These are phyloP conservation scores for Tokudaia tokunoshimensis DNA, from an alignment of 2,797 vertebrate genomes.

Conservation along the genomic window DNA sequence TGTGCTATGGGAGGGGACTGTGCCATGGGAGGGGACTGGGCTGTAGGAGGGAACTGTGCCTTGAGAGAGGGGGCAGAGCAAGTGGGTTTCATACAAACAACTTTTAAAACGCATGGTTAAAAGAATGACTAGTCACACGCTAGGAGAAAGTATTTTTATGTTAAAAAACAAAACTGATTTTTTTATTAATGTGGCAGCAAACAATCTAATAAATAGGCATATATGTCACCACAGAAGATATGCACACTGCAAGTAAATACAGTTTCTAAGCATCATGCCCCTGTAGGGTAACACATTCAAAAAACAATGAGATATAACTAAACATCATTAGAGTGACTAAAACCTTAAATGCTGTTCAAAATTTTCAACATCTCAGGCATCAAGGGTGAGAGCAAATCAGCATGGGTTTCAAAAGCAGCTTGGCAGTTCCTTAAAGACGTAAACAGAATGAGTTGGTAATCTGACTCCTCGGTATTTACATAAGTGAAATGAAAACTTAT, in stretches of 20 bases:
- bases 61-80: neutral
- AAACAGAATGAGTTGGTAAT: conserved; percentile 13
- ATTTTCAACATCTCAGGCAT: neutral
- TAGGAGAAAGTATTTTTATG: neutral
- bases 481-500: conserved; percentile 49
- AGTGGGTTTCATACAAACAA: neutral
- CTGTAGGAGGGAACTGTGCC: neutral
- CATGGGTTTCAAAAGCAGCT: neutral
- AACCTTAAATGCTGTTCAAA: neutral
- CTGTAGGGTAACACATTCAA: neutral
- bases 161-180: conserved; percentile 2
- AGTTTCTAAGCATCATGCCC: neutral
- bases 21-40: neutral
- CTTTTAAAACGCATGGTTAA: neutral
- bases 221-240: neutral
- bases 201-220: neutral
- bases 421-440: conserved; percentile 48
- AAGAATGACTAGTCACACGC: neutral
- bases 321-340: neutral
- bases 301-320: neutral
- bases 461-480: conserved; percentile 49
- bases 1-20: neutral
- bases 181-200: neutral
- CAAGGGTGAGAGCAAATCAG: neutral
- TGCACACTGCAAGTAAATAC: neutral